These are phyloP conservation scores for Spisula solida DNA, from an alignment of 2,888 invertebrate genomes.

Conservation along the genomic window DNA sequence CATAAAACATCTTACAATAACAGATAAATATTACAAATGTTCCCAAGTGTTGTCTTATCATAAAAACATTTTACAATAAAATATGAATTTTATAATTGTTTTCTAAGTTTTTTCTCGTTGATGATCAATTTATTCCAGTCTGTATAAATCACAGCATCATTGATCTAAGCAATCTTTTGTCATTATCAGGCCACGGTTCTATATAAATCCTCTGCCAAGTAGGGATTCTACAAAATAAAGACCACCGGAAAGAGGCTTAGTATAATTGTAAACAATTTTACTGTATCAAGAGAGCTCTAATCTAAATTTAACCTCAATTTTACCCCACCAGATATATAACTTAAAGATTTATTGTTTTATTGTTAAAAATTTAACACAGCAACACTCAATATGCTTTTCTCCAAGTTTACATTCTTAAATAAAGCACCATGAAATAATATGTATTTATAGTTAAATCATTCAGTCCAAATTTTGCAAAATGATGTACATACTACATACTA, in stretches of 20 bases:
- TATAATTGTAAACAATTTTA: not conserved
- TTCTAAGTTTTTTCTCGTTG: not conserved
- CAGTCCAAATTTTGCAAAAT: too few relatives aligned
- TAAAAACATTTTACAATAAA: not conserved
- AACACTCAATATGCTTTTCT: too few relatives aligned
- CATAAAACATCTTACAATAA: too few relatives aligned
- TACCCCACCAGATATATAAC: slow-evolving; percentile 2
- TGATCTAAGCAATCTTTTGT: not conserved
- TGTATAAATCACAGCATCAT: not conserved
- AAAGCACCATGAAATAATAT: too few relatives aligned
- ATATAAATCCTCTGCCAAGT: slow-evolving; percentile 2
- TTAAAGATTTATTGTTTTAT: not conserved
- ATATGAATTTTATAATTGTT: not conserved
- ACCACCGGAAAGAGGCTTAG: not conserved
- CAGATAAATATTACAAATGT: too few relatives aligned
- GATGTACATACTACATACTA: too few relatives aligned
- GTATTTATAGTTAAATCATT: too few relatives aligned
- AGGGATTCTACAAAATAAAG: slow-evolving; percentile 5
- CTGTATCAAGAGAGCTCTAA: slow-evolving; percentile 3
- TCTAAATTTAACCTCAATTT: slow-evolving; percentile 16
- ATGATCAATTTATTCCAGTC: not conserved
- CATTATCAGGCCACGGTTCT: not conserved
- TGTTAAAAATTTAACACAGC: not conserved
- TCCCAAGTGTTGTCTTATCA: too few relatives aligned
- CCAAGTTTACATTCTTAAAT: too few relatives aligned